Percentiles rank a stretch among this genome's conserved stretches.
Evolutionary conservation across 1,140 invertebrate genomes (phyloP).

Genomic region (Micrasema longulum): DNA sequence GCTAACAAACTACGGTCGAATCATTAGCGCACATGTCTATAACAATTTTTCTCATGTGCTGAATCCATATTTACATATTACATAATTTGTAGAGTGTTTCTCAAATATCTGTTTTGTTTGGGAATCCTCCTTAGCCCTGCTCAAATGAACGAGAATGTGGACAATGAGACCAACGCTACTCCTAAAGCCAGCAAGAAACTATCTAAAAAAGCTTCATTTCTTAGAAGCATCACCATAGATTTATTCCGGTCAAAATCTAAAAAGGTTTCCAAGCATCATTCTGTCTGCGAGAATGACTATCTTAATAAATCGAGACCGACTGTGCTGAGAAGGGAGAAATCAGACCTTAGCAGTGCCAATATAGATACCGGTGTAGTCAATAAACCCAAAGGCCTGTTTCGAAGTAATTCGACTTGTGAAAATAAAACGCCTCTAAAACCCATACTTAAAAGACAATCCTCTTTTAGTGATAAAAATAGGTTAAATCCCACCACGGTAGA

Average conservation of each 20-base stretch:
- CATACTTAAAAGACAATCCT: slow-evolving; percentile 66
- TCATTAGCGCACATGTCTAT: slow-evolving; percentile 20
- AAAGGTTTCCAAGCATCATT: slow-evolving; percentile 66
- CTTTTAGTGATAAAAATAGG: slow-evolving; percentile 63
- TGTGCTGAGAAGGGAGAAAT: slow-evolving; percentile 64
- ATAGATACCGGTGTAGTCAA: slow-evolving; percentile 52
- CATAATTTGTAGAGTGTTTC: slow-evolving; percentile 29
- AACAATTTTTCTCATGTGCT: slow-evolving; percentile 7
- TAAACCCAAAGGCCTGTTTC: slow-evolving; percentile 62
- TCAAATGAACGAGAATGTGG: slow-evolving; percentile 63
- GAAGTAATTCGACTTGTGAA: slow-evolving; percentile 67
- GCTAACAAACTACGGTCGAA: not conserved
- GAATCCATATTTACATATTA: not conserved
- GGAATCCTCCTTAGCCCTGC: slow-evolving; percentile 64
- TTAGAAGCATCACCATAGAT: slow-evolving; percentile 68
- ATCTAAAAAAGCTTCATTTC: slow-evolving; percentile 68
- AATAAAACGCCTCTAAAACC: slow-evolving; percentile 62
- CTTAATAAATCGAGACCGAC: slow-evolving; percentile 57
- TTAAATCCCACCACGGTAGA: not conserved
- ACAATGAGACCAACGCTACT: slow-evolving; percentile 65
- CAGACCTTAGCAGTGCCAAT: slow-evolving; percentile 60
- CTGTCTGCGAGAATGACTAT: slow-evolving; percentile 64
- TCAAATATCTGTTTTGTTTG: slow-evolving; percentile 47
- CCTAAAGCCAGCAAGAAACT: slow-evolving; percentile 69
- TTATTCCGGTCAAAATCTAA: slow-evolving; percentile 67